Evolutionary conservation across 2,888 invertebrate species (phyloP).

Genomic region (Stenodema calcarata): DNA sequence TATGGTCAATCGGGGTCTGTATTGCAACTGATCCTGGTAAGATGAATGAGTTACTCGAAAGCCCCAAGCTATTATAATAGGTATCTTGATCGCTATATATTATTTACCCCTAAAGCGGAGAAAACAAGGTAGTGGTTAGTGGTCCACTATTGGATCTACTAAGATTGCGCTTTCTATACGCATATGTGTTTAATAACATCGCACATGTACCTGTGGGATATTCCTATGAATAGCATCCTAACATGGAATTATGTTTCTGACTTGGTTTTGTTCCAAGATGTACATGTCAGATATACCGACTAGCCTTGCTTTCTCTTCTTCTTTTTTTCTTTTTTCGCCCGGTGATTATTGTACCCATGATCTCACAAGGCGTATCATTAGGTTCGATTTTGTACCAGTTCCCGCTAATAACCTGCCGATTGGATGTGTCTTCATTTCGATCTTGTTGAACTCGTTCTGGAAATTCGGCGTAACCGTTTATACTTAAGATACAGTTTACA

Average conservation of each 20-base stretch:
- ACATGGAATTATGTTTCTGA: background rate
- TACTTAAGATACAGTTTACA: too few species aligned
- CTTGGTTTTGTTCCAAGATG: background rate
- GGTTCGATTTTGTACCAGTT: background rate
- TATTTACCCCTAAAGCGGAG: too few species aligned
- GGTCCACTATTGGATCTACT: background rate
- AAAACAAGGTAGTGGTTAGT: background rate
- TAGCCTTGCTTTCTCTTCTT: background rate
- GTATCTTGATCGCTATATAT: too few species aligned
- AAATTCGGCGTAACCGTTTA: background rate
- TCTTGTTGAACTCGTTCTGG: background rate
- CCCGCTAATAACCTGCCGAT: background rate
- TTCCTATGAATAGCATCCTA: background rate
- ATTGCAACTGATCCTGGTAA: too few species aligned
- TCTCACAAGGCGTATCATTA: background rate
- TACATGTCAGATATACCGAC: background rate
- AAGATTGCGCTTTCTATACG: background rate
- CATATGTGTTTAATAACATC: background rate
- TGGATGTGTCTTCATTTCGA: background rate
- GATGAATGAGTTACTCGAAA: too few species aligned
- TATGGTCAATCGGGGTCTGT: too few species aligned
- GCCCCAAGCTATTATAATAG: too few species aligned
- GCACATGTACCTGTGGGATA: background rate
- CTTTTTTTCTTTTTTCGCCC: background rate
- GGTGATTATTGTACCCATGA: background rate